Percentiles rank a stretch among this genome's conserved stretches.
Evolutionary conservation across 2,797 vertebrate species (phyloP).

Genomic region (Myotis planiceps): DNA sequence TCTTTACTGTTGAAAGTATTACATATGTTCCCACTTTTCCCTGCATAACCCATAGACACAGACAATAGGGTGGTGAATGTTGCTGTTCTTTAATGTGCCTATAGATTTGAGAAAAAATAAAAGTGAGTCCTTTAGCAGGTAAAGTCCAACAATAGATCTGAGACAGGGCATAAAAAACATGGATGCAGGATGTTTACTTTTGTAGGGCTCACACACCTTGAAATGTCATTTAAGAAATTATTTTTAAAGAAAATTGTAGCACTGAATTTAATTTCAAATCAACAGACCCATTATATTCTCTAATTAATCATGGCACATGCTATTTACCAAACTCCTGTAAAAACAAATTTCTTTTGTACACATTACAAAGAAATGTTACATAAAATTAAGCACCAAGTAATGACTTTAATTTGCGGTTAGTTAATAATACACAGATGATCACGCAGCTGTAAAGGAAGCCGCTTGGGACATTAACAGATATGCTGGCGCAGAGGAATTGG

Average conservation of each 20-base stretch:
- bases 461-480: constrained; percentile 75
- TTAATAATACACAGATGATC: constrained; percentile 83
- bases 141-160: not conserved
- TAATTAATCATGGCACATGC: constrained; percentile 75
- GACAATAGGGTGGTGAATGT: not conserved
- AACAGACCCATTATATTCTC: constrained; percentile 66
- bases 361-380: constrained; percentile 81
- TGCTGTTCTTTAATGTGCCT: not conserved
- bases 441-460: constrained; percentile 72
- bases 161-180: not conserved
- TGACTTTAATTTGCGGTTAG: constrained; percentile 84
- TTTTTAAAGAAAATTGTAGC: constrained; percentile 66
- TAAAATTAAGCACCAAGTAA: constrained; percentile 85
- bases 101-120: not conserved
- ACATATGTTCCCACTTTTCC: too few species aligned
- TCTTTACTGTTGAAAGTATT: too few species aligned
- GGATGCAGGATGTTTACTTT: not conserved
- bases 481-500: constrained; percentile 57
- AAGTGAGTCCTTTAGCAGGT: not conserved
- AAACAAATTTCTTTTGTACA: constrained; percentile 82
- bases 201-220: constrained; percentile 48
- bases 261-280: constrained; percentile 69
- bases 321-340: constrained; percentile 83
- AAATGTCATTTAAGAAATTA: constrained; percentile 61
- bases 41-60: too few species aligned